Percentiles rank a stretch among this genome's conserved stretches.
phyloP scores from a whole-genome alignment of 1,140 invertebrate species.

The Drosophila burlai region DNA sequence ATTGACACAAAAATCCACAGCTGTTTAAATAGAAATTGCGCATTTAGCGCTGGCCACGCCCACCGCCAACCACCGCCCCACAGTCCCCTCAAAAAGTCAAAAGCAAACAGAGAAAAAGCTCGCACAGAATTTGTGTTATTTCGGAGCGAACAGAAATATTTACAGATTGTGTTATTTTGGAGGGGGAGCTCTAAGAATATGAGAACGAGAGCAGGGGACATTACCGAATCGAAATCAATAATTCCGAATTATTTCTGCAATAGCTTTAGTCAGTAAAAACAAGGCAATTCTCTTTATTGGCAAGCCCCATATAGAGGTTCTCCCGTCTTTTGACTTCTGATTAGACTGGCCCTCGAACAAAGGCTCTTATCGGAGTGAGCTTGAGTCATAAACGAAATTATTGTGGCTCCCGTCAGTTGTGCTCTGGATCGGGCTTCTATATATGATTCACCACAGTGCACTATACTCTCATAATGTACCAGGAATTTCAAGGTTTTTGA shows the following conservation, averaged over 20 bases:
- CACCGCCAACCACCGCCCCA: conserved; percentile 17
- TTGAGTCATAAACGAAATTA: conserved; percentile 41
- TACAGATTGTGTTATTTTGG: conserved; percentile 50
- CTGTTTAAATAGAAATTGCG: conserved; percentile 80
- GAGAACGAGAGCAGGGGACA: neutral
- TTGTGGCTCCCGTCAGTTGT: conserved; percentile 6
- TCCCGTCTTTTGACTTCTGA: conserved; percentile 23
- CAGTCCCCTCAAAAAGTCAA: conserved; percentile 46
- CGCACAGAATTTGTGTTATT: conserved; percentile 58
- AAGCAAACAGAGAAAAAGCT: conserved; percentile 64
- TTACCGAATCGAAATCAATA: conserved; percentile 33
- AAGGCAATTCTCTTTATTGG: conserved; percentile 21
- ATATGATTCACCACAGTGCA: conserved; percentile 18
- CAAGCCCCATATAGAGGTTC: neutral
- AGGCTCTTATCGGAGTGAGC: conserved; percentile 9
- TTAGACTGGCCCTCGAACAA: conserved; percentile 16
- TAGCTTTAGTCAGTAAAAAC: neutral
- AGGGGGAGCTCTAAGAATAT: neutral
- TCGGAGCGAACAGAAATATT: conserved; percentile 64
- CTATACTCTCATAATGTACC: neutral
- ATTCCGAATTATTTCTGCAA: conserved; percentile 20
- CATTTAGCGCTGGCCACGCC: conserved; percentile 48
- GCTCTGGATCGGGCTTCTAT: conserved; percentile 6
- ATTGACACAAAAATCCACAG: conserved; percentile 66
- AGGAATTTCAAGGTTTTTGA: conserved; percentile 5